Percentiles rank a stretch among this genome's conserved stretches.
phyloP scores from a whole-genome alignment of 1,140 invertebrate species.

The Asobara japonica region DNA sequence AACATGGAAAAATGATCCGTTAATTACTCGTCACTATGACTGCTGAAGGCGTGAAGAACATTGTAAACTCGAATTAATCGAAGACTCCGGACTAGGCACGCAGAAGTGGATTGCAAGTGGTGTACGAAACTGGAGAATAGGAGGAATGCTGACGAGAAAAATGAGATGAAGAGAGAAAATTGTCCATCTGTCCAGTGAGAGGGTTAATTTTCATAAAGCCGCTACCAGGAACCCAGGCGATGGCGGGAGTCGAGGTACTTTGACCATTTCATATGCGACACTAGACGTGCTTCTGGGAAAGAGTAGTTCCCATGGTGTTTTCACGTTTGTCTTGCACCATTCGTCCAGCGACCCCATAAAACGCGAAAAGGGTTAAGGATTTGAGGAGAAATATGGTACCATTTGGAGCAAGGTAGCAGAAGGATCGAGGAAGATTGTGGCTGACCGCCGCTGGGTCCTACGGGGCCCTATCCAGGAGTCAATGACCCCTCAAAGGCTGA shows the following conservation, averaged over 20 bases:
- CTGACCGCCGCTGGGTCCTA: neutral
- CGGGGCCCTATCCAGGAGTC: neutral
- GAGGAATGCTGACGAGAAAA: slow-evolving; percentile 7
- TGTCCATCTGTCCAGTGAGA: slow-evolving; percentile 33
- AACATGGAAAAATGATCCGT: slow-evolving; percentile 25
- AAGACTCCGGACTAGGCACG: slow-evolving; percentile 43
- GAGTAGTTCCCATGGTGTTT: neutral
- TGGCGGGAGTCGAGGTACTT: neutral
- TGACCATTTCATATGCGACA: too few species aligned
- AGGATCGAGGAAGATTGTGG: neutral
- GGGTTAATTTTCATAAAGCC: slow-evolving; percentile 46
- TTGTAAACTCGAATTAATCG: slow-evolving; percentile 61
- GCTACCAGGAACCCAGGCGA: slow-evolving; percentile 41
- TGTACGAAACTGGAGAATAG: neutral
- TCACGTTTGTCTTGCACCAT: neutral
- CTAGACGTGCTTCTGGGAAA: too few species aligned
- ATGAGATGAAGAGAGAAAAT: neutral
- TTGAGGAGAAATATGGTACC: slow-evolving; percentile 51
- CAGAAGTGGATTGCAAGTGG: slow-evolving; percentile 29
- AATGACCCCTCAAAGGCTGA: too few species aligned
- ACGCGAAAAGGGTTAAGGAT: slow-evolving; percentile 43
- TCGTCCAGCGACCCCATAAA: neutral
- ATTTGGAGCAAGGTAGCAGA: slow-evolving; percentile 32
- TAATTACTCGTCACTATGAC: slow-evolving; percentile 46
- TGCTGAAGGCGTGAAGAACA: slow-evolving; percentile 54